A percentile compares a stretch with the other conserved stretches of the same genome.
phyloP scores from a whole-genome alignment of 2,113 vertebrate species.

The Aepyceros melampus region DNA sequence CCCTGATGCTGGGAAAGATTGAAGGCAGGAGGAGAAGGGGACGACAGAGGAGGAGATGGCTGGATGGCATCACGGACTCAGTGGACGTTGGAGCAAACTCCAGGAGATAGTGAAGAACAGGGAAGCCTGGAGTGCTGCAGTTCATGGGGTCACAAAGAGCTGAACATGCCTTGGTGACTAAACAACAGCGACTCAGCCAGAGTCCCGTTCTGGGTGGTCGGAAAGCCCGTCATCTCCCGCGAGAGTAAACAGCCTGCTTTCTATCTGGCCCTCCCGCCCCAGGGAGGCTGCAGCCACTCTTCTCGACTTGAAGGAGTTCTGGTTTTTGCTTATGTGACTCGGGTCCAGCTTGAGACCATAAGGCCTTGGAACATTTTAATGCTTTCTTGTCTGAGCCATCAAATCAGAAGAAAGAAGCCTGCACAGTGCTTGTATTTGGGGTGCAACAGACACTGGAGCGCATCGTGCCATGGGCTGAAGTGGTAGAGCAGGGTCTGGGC shows the following conservation, averaged over 20 bases:
- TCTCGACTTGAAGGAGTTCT: neutral
- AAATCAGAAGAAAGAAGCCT: neutral
- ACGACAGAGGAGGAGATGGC: neutral
- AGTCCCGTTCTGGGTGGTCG: accelerated
- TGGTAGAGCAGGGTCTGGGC: accelerated
- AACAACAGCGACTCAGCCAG: neutral
- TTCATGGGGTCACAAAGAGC: neutral
- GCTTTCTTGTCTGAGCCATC: neutral
- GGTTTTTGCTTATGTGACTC: neutral
- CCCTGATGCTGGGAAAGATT: neutral
- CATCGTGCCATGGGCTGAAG: accelerated
- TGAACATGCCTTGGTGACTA: neutral
- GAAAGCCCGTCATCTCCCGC: accelerated
- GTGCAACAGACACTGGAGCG: accelerated
- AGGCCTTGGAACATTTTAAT: neutral
- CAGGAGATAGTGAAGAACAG: neutral
- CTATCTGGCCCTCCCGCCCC: accelerated
- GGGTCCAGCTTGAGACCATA: neutral
- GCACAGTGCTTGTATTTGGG: accelerated
- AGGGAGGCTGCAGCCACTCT: neutral
- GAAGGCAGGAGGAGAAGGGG: neutral
- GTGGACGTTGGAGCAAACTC: neutral
- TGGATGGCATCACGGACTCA: neutral
- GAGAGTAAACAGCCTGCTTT: too few species aligned
- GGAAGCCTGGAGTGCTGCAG: neutral